A percentile compares a stretch with the other conserved stretches of the same genome.
Evolutionary conservation across 2,797 vertebrate species (phyloP).

Genomic region (Trichosurus vulpecula): DNA sequence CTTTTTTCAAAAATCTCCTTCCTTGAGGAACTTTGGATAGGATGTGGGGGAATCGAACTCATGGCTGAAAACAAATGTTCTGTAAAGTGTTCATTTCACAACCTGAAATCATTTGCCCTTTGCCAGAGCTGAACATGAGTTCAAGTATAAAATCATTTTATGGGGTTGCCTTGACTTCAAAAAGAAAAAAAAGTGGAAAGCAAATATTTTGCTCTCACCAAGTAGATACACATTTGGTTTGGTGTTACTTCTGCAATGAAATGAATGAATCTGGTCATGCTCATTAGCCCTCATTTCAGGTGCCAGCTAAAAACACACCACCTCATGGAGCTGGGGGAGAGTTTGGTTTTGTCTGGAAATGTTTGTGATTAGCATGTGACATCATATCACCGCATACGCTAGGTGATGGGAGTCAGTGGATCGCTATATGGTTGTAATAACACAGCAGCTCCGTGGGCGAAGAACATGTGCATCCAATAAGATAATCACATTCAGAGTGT

Average conservation of each 20-base stretch:
- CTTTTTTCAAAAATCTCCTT: constrained; percentile 51
- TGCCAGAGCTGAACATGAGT: constrained; percentile 20
- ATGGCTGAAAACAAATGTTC: constrained; percentile 25
- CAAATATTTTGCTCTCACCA: not conserved
- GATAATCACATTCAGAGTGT: not conserved
- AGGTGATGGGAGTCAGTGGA: not conserved
- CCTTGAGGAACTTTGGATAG: constrained; percentile 60
- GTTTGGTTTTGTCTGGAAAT: not conserved
- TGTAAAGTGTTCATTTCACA: constrained; percentile 46
- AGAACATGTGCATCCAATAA: not conserved
- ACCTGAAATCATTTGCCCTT: constrained; percentile 26
- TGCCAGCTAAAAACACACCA: not conserved
- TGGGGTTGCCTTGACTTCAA: not conserved
- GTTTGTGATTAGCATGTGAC: not conserved
- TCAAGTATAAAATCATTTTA: not conserved
- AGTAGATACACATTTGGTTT: not conserved
- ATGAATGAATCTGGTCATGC: not conserved
- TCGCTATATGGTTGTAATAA: not conserved
- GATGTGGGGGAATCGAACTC: constrained; percentile 15
- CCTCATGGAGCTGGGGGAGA: not conserved
- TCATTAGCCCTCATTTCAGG: not conserved
- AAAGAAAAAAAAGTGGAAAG: not conserved
- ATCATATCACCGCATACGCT: not conserved
- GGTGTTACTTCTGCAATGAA: constrained; percentile 4
- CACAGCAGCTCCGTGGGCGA: not conserved